These are phyloP conservation scores for Panulirus ornatus DNA, from an alignment of 1,140 invertebrate species.

Conservation along the genomic window DNA sequence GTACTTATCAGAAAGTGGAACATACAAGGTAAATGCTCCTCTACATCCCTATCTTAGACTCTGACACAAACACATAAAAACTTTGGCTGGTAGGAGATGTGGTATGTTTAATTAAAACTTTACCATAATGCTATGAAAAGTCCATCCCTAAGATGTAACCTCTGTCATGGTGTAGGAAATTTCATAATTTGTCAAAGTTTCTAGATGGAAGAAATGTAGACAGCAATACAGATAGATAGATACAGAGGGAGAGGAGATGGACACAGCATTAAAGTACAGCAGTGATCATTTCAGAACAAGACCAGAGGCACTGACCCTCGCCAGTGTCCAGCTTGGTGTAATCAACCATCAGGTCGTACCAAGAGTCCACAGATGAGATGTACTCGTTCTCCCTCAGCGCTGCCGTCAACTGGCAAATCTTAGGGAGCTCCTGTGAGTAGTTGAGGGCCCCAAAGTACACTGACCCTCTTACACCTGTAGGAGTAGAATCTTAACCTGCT, in stretches of 20 bases:
- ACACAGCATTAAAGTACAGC: neutral
- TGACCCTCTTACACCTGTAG: conserved; percentile 82
- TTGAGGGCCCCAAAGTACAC: conserved; percentile 85
- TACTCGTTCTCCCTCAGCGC: conserved; percentile 80
- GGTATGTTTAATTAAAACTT: too few species aligned
- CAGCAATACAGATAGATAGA: too few species aligned
- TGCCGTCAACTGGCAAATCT: conserved; percentile 81
- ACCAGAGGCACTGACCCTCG: conserved; percentile 44
- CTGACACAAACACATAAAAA: too few species aligned
- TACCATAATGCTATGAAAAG: too few species aligned
- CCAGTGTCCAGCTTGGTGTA: conserved; percentile 78
- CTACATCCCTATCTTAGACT: too few species aligned
- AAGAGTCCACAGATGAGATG: conserved; percentile 82
- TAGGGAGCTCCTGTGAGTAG: conserved; percentile 83
- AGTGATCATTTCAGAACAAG: neutral
- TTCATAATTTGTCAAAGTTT: too few species aligned
- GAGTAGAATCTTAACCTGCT: neutral
- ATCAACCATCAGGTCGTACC: conserved; percentile 82
- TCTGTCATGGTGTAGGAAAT: too few species aligned
- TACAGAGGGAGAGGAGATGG: too few species aligned
- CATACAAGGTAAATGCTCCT: too few species aligned
- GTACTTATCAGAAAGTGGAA: too few species aligned
- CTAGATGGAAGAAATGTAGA: neutral
- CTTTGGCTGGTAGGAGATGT: too few species aligned
- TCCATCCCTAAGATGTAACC: too few species aligned